Conservation (phyloP, 2,888 invertebrate species). For the Lacanobia wlatinum region DNA sequence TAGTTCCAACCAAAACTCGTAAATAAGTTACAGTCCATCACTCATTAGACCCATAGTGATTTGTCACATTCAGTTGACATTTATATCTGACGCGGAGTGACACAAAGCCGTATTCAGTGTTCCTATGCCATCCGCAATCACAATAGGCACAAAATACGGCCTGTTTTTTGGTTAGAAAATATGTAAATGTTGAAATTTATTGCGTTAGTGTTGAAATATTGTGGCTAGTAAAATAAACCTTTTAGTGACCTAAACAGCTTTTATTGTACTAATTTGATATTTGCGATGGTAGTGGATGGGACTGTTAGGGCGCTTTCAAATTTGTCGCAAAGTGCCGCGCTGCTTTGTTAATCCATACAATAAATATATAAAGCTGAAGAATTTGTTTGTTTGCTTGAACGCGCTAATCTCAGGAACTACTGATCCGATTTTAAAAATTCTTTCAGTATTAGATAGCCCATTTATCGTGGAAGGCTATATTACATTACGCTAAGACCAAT, state of each 20-base stretch:
- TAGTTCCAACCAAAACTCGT: conserved; percentile 12
- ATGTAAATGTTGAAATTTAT: conserved; percentile 51
- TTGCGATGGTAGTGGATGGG: not conserved
- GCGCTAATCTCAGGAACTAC: too few relatives aligned
- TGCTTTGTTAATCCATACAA: too few relatives aligned
- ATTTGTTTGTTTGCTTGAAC: too few relatives aligned
- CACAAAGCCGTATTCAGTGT: conserved; percentile 30
- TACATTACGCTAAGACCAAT: too few relatives aligned
- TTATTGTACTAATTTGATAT: not conserved
- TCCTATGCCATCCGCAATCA: conserved; percentile 27
- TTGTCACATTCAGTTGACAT: conserved; percentile 54
- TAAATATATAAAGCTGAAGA: too few relatives aligned
- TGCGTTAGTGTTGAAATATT: conserved; percentile 35
- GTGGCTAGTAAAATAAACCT: conserved; percentile 2
- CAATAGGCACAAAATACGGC: conserved; percentile 32
- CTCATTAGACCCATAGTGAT: conserved; percentile 46
- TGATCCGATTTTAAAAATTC: too few relatives aligned
- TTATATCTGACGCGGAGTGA: conserved; percentile 46
- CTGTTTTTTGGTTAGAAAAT: conserved; percentile 37
- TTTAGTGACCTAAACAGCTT: conserved; percentile 1
- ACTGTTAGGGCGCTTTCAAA: too few relatives aligned
- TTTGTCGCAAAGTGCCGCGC: too few relatives aligned
- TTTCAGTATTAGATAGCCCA: too few relatives aligned
- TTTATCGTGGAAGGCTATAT: too few relatives aligned
- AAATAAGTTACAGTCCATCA: conserved; percentile 44